phyloP scores from a whole-genome alignment of 2,888 invertebrate species.

The Pardosa pseudoannulata region DNA sequence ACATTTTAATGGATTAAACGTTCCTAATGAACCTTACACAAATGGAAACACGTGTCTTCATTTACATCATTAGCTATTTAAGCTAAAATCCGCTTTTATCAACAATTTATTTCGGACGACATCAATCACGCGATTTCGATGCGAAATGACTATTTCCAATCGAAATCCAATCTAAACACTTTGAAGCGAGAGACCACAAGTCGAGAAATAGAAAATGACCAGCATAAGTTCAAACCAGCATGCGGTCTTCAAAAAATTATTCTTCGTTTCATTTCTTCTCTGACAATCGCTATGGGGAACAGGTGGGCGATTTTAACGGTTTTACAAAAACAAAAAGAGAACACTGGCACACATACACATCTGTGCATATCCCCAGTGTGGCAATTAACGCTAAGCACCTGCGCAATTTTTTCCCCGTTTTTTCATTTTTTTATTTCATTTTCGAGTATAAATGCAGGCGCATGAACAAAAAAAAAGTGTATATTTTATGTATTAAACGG shows the following conservation, averaged over 20 bases:
- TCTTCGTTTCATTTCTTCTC: conserved; percentile 2
- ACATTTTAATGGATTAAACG: too few relatives aligned
- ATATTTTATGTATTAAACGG: conserved; percentile 65
- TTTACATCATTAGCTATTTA: too few relatives aligned
- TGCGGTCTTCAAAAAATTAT: not conserved
- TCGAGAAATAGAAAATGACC: too few relatives aligned
- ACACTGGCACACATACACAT: conserved; percentile 23
- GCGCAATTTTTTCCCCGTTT: conserved; percentile 60
- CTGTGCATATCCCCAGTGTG: conserved; percentile 29
- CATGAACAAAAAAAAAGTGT: conserved; percentile 38
- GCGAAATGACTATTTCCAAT: too few relatives aligned
- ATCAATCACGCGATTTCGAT: too few relatives aligned
- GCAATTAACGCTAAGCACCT: conserved; percentile 63
- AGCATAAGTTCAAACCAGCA: not conserved
- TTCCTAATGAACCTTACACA: too few relatives aligned
- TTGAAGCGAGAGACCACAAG: too few relatives aligned
- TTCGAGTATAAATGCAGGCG: not conserved
- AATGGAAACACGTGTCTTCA: too few relatives aligned
- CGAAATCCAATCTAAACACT: too few relatives aligned
- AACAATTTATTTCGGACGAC: too few relatives aligned
- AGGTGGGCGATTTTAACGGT: conserved; percentile 54
- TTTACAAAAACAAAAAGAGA: conserved; percentile 6
- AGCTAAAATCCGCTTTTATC: too few relatives aligned
- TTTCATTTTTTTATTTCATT: not conserved
- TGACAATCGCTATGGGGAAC: conserved; percentile 19